Percentiles rank a stretch among this genome's conserved stretches.
Conservation (phyloP, 2,888 invertebrate genomes). For the Lochmaea crataegi region DNA sequence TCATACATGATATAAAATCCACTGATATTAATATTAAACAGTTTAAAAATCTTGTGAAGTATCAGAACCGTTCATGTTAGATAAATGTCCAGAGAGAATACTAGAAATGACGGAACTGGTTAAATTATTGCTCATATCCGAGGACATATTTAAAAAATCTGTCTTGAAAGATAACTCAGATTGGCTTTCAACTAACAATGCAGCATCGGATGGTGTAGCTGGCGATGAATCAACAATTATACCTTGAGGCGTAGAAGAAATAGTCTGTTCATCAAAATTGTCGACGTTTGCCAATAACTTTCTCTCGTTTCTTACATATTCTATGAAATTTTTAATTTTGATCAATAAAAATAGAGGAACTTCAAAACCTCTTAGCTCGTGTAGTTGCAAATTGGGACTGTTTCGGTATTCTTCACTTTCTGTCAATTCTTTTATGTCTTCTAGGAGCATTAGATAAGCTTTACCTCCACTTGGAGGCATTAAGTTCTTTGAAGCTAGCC, state of each 20-base stretch:
- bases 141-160: conserved; percentile 61
- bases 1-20: conserved; percentile 19
- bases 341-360: conserved; percentile 80
- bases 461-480: conserved; percentile 84
- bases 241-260: conserved; percentile 61
- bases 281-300: conserved; percentile 56
- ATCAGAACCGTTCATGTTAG: conserved; percentile 54
- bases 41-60: conserved; percentile 61
- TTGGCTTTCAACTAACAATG: conserved; percentile 57
- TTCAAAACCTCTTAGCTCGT: conserved; percentile 80
- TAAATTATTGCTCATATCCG: conserved; percentile 63
- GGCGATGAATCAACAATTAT: conserved; percentile 62
- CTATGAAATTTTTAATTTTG: conserved; percentile 78
- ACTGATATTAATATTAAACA: not conserved
- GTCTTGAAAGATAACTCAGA: conserved; percentile 37
- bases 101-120: conserved; percentile 63
- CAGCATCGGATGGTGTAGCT: conserved; percentile 62
- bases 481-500: conserved; percentile 80
- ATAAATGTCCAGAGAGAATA: conserved; percentile 60
- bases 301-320: conserved; percentile 62
- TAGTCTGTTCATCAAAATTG: conserved; percentile 60
- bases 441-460: conserved; percentile 82
- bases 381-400: conserved; percentile 72
- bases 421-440: conserved; percentile 81
- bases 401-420: conserved; percentile 78